Percentiles rank a stretch among this genome's conserved stretches.
Evolutionary conservation across 37 sponge, comb jelly and placozoan species (phyloP).

Genomic region (Bolinopsis microptera): DNA sequence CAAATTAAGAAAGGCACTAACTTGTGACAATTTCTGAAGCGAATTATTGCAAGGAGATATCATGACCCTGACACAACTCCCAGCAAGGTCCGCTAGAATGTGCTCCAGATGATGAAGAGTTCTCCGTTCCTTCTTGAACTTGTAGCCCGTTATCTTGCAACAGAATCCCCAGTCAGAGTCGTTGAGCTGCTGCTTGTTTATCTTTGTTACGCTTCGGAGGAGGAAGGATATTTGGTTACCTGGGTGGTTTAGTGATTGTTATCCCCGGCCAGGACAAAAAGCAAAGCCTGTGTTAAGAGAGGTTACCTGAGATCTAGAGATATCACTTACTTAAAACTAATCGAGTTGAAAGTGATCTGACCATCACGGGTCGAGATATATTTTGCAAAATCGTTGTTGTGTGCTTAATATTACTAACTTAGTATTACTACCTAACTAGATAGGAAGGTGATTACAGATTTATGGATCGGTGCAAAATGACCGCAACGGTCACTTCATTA

Average conservation of each 20-base stretch:
- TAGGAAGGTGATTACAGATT: too few relatives aligned
- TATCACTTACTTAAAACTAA: too few relatives aligned
- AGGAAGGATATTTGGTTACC: background rate
- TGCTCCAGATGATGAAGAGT: conserved; percentile 43
- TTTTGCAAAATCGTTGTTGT: too few relatives aligned
- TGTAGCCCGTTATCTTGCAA: conserved; percentile 40
- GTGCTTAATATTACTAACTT: too few relatives aligned
- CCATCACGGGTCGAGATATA: too few relatives aligned
- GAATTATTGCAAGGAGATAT: background rate
- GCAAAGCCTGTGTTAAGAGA: too few relatives aligned
- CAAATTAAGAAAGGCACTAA: background rate
- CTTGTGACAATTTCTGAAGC: conserved; percentile 18
- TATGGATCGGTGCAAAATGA: too few relatives aligned
- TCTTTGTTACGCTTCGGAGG: conserved; percentile 18
- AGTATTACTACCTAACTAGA: too few relatives aligned
- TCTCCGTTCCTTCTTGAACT: background rate
- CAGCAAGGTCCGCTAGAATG: conserved; percentile 47
- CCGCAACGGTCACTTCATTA: too few relatives aligned
- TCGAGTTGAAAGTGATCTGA: too few relatives aligned
- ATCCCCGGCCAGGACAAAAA: too few relatives aligned
- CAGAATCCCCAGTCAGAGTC: conserved; percentile 56
- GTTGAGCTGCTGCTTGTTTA: conserved; percentile 51
- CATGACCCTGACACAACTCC: conserved; percentile 42
- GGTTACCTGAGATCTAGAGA: too few relatives aligned
- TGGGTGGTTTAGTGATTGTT: background rate